Evolutionary conservation across 2,797 vertebrate genomes (phyloP).

Genomic region (Cyclopterus lumpus): DNA sequence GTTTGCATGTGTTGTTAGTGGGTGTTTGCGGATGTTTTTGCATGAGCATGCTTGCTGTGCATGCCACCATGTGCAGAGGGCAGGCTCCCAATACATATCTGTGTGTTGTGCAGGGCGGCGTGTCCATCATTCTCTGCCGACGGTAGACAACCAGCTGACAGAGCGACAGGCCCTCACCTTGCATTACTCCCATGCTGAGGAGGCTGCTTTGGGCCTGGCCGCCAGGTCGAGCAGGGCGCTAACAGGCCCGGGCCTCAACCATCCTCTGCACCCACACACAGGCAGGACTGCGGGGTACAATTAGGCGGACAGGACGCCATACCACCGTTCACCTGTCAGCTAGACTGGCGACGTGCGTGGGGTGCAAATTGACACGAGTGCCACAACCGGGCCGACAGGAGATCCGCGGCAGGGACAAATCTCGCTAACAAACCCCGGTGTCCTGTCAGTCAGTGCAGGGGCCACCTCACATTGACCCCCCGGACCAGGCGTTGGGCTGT

Average conservation of each 20-base stretch:
- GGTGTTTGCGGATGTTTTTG: conserved; percentile 33
- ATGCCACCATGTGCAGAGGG: conserved; percentile 1
- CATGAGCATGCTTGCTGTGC: not conserved
- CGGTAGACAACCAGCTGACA: conserved; percentile 74
- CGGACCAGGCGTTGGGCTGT: conserved; percentile 69
- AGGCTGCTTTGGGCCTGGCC: conserved; percentile 76
- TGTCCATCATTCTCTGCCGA: conserved; percentile 67
- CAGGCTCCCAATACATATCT: conserved; percentile 40
- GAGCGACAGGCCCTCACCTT: conserved; percentile 78
- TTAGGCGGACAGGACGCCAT: conserved; percentile 82
- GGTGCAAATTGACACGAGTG: conserved; percentile 82
- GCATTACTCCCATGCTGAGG: conserved; percentile 74
- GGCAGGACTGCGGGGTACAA: conserved; percentile 85
- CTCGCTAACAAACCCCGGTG: conserved; percentile 85
- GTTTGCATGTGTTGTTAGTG: conserved; percentile 56
- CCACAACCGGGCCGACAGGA: conserved; percentile 80
- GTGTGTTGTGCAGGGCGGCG: conserved; percentile 6
- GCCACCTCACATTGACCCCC: conserved; percentile 77
- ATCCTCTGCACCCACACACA: conserved; percentile 73
- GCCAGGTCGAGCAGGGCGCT: conserved; percentile 71
- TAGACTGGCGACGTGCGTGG: conserved; percentile 66
- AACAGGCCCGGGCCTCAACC: conserved; percentile 72
- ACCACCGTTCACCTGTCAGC: conserved; percentile 85
- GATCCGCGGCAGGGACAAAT: conserved; percentile 81
- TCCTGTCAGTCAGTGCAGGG: conserved; percentile 80